Evolutionary conservation across 2,797 vertebrate genomes (phyloP).

Genomic region (Buceros bicornis): DNA sequence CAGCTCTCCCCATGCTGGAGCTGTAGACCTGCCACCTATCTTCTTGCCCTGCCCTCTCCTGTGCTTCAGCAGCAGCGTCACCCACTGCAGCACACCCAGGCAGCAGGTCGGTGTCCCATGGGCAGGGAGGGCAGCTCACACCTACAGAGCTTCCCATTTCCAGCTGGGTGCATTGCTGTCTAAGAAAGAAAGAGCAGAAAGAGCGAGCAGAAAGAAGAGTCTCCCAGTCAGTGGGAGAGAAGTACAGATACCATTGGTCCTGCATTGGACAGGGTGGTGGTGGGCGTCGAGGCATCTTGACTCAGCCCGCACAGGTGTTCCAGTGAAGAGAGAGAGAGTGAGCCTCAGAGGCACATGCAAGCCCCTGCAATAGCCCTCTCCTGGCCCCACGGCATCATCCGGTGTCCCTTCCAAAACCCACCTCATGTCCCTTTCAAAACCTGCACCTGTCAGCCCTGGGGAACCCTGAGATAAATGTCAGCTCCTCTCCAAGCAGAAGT

Average conservation of each 20-base stretch:
- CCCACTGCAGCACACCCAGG: too few relatives aligned
- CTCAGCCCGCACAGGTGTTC: too few relatives aligned
- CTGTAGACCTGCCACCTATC: too few relatives aligned
- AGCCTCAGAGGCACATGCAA: too few relatives aligned
- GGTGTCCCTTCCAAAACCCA: neutral
- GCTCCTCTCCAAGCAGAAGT: neutral
- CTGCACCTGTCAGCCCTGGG: neutral
- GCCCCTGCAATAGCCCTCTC: neutral
- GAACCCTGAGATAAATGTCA: neutral
- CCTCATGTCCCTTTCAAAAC: neutral
- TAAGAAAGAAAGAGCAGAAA: too few relatives aligned
- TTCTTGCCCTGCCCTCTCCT: neutral
- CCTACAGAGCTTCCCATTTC: neutral
- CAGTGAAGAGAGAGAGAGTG: too few relatives aligned
- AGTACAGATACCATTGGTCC: too few relatives aligned
- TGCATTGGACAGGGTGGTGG: too few relatives aligned
- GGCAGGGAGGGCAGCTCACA: neutral
- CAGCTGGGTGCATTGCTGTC: neutral
- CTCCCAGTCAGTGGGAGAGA: too few relatives aligned
- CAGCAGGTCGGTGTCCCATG: accelerated
- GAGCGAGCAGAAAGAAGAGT: too few relatives aligned
- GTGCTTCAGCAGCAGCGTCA: accelerated
- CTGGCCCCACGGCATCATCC: accelerated
- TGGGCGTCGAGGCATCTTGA: too few relatives aligned
- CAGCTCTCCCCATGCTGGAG: too few relatives aligned